Conservation (phyloP, 1,140 invertebrate genomes). For the Gyrodactylus bullatarudis region DNA sequence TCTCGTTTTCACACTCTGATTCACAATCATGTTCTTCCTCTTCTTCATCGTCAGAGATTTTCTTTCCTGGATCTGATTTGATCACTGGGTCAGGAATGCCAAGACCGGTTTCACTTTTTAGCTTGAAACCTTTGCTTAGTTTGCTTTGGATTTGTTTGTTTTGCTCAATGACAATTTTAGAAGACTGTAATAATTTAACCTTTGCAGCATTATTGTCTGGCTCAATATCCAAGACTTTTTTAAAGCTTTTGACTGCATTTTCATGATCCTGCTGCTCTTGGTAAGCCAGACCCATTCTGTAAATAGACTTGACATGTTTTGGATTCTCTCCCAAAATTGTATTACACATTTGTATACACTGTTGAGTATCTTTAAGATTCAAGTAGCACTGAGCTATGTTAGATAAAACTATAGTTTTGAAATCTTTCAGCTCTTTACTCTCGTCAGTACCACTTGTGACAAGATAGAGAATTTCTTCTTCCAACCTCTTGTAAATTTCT, state of each 20-base stretch:
- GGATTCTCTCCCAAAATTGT: neutral
- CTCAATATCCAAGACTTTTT: neutral
- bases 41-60: neutral
- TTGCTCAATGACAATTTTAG: neutral
- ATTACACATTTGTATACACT: neutral
- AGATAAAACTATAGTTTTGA: neutral
- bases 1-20: neutral
- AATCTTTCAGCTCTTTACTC: neutral
- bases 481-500: neutral
- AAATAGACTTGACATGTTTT: neutral
- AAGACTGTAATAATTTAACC: neutral
- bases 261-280: neutral
- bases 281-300: neutral
- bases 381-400: slow-evolving; percentile 3
- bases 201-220: neutral
- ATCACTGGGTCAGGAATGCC: neutral
- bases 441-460: neutral
- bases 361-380: neutral
- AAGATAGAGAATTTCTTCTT: neutral
- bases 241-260: neutral
- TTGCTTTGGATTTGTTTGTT: neutral
- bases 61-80: neutral
- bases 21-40: neutral
- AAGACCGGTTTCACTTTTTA: neutral
- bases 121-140: neutral